Conservation (phyloP, 2,888 invertebrate species). For the Agrotis puta region DNA sequence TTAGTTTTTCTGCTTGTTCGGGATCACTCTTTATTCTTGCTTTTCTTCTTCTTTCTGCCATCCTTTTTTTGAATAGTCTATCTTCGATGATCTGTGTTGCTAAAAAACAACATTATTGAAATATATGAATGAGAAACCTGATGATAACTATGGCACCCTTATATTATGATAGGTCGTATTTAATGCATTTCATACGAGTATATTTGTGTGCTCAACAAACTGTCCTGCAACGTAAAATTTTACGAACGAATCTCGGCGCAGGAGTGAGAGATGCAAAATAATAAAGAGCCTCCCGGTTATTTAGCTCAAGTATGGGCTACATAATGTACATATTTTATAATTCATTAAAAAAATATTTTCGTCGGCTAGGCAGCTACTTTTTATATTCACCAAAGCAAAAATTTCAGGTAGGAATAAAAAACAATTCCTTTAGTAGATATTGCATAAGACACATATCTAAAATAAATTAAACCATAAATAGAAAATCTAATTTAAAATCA, state of each 20-base stretch:
- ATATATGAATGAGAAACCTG: neutral
- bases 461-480: no score
- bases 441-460: no score
- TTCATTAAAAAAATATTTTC: no score
- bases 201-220: neutral
- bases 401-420: no score
- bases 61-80: conserved; percentile 2
- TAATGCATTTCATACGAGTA: neutral
- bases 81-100: neutral
- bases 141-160: neutral
- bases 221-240: neutral
- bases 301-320: no score
- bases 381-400: no score
- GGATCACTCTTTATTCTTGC: conserved; percentile 5
- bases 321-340: no score
- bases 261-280: neutral
- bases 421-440: no score
- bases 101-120: conserved; percentile 1
- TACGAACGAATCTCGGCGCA: neutral
- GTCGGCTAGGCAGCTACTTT: no score
- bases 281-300: neutral
- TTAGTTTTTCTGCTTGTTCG: neutral
- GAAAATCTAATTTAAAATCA: no score
- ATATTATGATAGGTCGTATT: neutral
- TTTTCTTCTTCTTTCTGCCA: conserved; percentile 7